These are phyloP conservation scores for Ranitomeya imitator DNA, from an alignment of 2,113 vertebrate species.

Conservation along the genomic window DNA sequence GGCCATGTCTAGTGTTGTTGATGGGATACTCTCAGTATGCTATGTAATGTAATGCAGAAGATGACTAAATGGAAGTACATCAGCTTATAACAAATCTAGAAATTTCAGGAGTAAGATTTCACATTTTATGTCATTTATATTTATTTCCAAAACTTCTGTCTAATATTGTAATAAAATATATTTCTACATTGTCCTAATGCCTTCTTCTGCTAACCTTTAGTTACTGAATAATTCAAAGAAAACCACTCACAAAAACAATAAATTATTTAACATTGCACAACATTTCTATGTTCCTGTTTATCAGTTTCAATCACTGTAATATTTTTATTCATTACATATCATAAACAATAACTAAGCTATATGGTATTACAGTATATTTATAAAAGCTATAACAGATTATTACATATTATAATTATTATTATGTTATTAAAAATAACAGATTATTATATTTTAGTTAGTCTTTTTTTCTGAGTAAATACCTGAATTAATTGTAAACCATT, in stretches of 20 bases:
- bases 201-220: conserved; percentile 61
- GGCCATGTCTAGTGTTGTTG: no score
- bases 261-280: conserved; percentile 64
- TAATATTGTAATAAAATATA: neutral
- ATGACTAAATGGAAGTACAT: no score
- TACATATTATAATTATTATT: no score
- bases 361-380: conserved; percentile 55
- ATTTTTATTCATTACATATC: conserved; percentile 54
- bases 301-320: conserved; percentile 61
- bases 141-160: neutral
- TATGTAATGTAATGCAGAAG: no score
- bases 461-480: conserved; percentile 56
- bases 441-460: conserved; percentile 12
- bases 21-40: no score
- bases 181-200: neutral
- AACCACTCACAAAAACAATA: conserved; percentile 59
- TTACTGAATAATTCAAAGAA: conserved; percentile 58
- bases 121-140: neutral
- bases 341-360: conserved; percentile 58
- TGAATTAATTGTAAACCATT: conserved; percentile 61
- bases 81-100: no score
- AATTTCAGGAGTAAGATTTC: neutral
- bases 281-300: conserved; percentile 56
- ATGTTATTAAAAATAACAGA: neutral
- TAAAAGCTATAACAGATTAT: neutral